A percentile compares a stretch with the other conserved stretches of the same genome.
These are phyloP conservation scores for Pseudomyrmex flavicornis DNA, from an alignment of 1,140 invertebrate species.

Conservation along the genomic window DNA sequence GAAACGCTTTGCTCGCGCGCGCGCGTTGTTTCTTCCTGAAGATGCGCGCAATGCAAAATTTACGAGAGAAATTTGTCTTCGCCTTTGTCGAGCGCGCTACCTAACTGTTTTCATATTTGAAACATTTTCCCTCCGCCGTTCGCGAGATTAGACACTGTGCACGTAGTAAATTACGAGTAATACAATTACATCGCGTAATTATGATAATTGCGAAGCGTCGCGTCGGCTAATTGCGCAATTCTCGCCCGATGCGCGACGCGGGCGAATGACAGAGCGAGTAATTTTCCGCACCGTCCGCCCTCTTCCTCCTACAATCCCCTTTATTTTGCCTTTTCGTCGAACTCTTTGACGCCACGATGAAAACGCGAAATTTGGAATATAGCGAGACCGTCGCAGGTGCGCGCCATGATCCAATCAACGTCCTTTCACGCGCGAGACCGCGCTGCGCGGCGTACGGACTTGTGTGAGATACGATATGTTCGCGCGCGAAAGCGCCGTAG, in stretches of 20 bases:
- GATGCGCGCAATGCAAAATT: conserved; percentile 37
- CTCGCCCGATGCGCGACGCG: conserved; percentile 31
- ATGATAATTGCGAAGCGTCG: conserved; percentile 57
- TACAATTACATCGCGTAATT: conserved; percentile 56
- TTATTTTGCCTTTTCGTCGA: conserved; percentile 14
- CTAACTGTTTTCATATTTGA: conserved; percentile 40
- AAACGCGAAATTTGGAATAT: conserved; percentile 37
- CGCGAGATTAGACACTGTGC: conserved; percentile 47
- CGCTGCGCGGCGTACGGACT: conserved; percentile 26
- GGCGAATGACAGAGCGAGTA: conserved; percentile 40
- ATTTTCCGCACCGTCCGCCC: conserved; percentile 18
- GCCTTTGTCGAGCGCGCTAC: too few species aligned
- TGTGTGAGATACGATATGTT: conserved; percentile 68
- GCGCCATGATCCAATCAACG: conserved; percentile 64
- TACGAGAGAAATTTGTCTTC: conserved; percentile 30
- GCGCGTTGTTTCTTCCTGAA: conserved; percentile 42
- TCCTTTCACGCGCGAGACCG: conserved; percentile 52
- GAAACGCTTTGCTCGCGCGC: conserved; percentile 2
- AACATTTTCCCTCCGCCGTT: conserved; percentile 33
- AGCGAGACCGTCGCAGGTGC: conserved; percentile 32
- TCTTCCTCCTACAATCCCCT: too few species aligned
- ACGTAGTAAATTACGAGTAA: conserved; percentile 47
- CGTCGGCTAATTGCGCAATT: conserved; percentile 52
- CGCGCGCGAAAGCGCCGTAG: too few species aligned
- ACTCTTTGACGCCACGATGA: conserved; percentile 25